Percentiles rank a stretch among this genome's conserved stretches.
Evolutionary conservation across 1,140 invertebrate species (phyloP).

Genomic region (Hetaerina americana): DNA sequence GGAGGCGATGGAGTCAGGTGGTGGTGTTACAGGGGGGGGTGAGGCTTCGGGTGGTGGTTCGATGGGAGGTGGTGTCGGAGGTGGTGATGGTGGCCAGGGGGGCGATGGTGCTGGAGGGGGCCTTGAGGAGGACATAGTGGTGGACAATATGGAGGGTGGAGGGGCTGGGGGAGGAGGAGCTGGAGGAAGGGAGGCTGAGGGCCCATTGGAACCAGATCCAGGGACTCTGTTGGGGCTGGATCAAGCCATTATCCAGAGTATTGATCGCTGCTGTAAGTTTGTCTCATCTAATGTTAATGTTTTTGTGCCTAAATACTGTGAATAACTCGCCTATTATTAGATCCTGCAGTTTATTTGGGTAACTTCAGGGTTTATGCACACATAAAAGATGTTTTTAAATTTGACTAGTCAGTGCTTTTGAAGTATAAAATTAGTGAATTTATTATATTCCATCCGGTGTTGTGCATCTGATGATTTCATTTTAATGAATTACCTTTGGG

Average conservation of each 20-base stretch:
- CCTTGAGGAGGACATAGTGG: constrained; percentile 62
- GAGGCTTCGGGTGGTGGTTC: constrained; percentile 28
- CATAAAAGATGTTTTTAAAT: too few species aligned
- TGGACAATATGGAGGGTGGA: constrained; percentile 51
- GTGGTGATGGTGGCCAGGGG: constrained; percentile 20
- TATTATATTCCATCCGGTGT: too few species aligned
- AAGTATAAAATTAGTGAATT: too few species aligned
- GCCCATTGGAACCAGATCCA: constrained; percentile 58
- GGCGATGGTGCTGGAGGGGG: constrained; percentile 4
- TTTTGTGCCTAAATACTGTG: too few species aligned
- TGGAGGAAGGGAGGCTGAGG: constrained; percentile 62
- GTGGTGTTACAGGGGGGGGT: constrained; percentile 5
- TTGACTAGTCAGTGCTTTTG: too few species aligned
- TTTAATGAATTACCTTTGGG: too few species aligned
- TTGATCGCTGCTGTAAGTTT: constrained; percentile 73
- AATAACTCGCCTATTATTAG: too few species aligned
- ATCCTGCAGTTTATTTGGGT: too few species aligned
- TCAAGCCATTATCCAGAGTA: constrained; percentile 80
- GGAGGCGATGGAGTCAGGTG: constrained; percentile 28
- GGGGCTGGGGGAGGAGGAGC: constrained; percentile 30
- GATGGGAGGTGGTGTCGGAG: constrained; percentile 25
- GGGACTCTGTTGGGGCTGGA: constrained; percentile 76
- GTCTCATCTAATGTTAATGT: too few species aligned
- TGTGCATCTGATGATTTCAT: too few species aligned
- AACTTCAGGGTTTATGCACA: too few species aligned